phyloP scores from a whole-genome alignment of 2,113 vertebrate species.

The Carassius auratus region DNA sequence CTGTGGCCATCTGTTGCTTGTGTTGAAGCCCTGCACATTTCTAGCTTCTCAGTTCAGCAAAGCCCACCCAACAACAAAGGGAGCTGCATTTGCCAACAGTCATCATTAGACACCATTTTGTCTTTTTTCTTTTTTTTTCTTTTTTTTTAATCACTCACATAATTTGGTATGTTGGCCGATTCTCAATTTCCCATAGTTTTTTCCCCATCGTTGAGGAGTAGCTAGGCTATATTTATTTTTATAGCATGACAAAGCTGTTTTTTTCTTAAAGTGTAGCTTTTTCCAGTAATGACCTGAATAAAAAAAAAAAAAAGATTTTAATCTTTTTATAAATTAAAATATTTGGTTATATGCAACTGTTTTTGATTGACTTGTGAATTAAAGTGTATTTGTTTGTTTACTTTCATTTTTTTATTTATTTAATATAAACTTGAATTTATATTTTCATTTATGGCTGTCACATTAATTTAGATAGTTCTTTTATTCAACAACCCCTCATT shows the following conservation, averaged over 20 bases:
- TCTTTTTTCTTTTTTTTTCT: too few species aligned
- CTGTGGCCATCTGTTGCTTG: slow-evolving; percentile 61
- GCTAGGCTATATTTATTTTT: not conserved
- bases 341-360: not conserved
- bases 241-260: slow-evolving; percentile 6
- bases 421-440: not conserved
- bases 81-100: not conserved
- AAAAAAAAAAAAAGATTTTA: too few species aligned
- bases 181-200: not conserved
- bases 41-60: slow-evolving; percentile 11
- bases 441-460: not conserved
- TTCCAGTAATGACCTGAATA: not conserved
- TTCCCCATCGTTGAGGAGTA: not conserved
- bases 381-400: not conserved
- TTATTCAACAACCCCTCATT: not conserved
- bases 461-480: not conserved
- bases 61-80: not conserved
- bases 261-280: not conserved
- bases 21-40: slow-evolving; percentile 23
- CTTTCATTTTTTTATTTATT: not conserved
- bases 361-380: not conserved
- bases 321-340: not conserved
- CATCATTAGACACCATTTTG: not conserved
- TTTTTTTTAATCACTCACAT: not conserved
- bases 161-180: not conserved